Evolutionary conservation across 2,888 invertebrate genomes (phyloP).

Genomic region (Ceramica pisi): DNA sequence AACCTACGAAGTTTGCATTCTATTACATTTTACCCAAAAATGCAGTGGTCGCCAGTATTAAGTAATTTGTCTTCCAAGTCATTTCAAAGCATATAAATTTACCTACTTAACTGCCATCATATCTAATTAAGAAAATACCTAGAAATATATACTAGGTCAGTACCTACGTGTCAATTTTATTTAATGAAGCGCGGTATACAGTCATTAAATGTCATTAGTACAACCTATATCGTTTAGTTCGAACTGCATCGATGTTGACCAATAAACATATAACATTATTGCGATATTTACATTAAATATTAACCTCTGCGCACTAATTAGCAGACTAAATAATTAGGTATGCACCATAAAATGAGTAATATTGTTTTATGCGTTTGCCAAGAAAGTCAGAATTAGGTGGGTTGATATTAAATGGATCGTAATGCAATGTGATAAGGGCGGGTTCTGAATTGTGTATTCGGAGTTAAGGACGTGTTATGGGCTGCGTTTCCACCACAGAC

Average conservation of each 20-base stretch:
- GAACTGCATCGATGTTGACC: slow-evolving; percentile 28
- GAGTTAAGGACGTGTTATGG: too few relatives aligned
- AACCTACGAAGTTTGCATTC: neutral
- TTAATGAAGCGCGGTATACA: slow-evolving; percentile 26
- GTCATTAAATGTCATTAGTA: slow-evolving; percentile 43
- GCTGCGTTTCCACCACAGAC: too few relatives aligned
- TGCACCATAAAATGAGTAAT: slow-evolving; percentile 16
- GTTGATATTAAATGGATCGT: too few relatives aligned
- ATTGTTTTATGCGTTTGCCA: slow-evolving; percentile 12
- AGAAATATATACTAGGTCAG: slow-evolving; percentile 14
- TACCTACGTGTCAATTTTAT: slow-evolving; percentile 37
- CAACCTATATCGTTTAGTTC: slow-evolving; percentile 20
- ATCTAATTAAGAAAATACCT: slow-evolving; percentile 20
- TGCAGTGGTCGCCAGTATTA: neutral
- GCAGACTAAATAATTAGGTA: slow-evolving; percentile 13
- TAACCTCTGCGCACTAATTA: slow-evolving; percentile 42
- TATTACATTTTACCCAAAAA: neutral
- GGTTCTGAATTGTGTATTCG: too few relatives aligned
- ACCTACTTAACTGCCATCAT: slow-evolving; percentile 16
- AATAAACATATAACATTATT: slow-evolving; percentile 49
- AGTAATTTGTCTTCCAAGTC: neutral
- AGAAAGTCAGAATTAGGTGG: slow-evolving; percentile 7
- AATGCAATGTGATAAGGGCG: too few relatives aligned
- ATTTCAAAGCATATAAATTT: slow-evolving; percentile 1
- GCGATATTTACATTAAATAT: slow-evolving; percentile 40